Evolutionary conservation across 2,888 invertebrate genomes (phyloP).

Genomic region (Sturmia bella): DNA sequence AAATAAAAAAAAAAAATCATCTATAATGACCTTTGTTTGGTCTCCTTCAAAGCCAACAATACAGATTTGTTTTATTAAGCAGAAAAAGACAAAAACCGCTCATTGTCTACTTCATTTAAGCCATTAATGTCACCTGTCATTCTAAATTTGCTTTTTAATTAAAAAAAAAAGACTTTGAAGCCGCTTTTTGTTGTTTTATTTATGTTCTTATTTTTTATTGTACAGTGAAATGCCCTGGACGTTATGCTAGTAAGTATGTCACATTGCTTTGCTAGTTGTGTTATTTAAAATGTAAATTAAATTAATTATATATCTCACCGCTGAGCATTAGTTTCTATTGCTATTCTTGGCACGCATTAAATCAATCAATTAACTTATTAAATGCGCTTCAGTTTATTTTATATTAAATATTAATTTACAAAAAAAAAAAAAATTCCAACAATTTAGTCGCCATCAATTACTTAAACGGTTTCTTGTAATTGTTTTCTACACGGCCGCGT

Average conservation of each 20-base stretch:
- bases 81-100: not conserved
- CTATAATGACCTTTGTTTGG: slow-evolving; percentile 43
- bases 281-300: slow-evolving; percentile 52
- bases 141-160: slow-evolving; percentile 29
- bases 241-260: not conserved
- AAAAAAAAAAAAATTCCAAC: slow-evolving; percentile 43
- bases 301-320: slow-evolving; percentile 40
- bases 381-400: slow-evolving; percentile 19
- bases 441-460: slow-evolving; percentile 60
- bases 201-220: not conserved
- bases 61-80: slow-evolving; percentile 5
- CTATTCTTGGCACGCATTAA: slow-evolving; percentile 56
- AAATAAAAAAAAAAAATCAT: slow-evolving; percentile 1
- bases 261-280: slow-evolving; percentile 16
- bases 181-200: not conserved
- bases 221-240: no score
- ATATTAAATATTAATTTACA: slow-evolving; percentile 6
- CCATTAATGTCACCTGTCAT: slow-evolving; percentile 58
- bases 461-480: slow-evolving; percentile 46
- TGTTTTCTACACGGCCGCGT: not conserved
- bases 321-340: not conserved
- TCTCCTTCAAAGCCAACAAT: not conserved
- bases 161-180: not conserved
- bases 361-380: slow-evolving; percentile 59
- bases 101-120: slow-evolving; percentile 24